Base-by-base conservation (phyloP, 2,888 invertebrate genomes). In the Plutella xylostella region DNA sequence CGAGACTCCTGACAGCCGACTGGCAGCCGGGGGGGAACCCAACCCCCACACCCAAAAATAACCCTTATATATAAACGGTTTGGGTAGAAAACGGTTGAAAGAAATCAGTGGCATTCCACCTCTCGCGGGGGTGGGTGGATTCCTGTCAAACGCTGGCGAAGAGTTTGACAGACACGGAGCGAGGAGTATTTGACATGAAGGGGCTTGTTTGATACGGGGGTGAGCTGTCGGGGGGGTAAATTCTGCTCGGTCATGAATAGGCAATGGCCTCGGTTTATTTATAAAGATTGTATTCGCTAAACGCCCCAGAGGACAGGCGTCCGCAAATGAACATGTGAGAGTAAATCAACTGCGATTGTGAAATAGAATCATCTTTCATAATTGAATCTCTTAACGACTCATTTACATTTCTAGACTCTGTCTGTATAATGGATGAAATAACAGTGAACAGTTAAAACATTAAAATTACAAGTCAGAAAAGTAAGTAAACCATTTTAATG, bases 121-220 rank as follows among this genome's bases (percentile, higher is more conserved):
- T 66, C 76, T 75, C 75, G 43, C 74, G 71, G 75, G 72, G 62
- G 62, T 72, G 82, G 83, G 82, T 78, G 82, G 82, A 77, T 79
- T 80, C 80, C 78, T 82, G 82, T 82, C 82, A 83, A 83, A 82
- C 78, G 75, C 74, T 79, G 76, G 74, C 79, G 82, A 80, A 83
- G 80, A 82, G 82, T 83, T 83, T 83, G 83, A 83, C 82, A 82
- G 83, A 78, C 82, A 80, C 79, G 79, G 82, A 80, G 82, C 73
- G 79, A 75, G 76, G 80, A 80, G 83, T 78, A 77, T 83, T 83
- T 82, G 83, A 83, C 83, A 78, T 82, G 82, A 82, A 82, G 83
- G 83, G 83, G 80, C 82, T 79, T 78, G 80, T 80, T 82, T 82
- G 80, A 82, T 80, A 78, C 80, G 76, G 79, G 78, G 77, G 75